phyloP scores from a whole-genome alignment of 1,140 invertebrate species.

The Solenopsis invicta region DNA sequence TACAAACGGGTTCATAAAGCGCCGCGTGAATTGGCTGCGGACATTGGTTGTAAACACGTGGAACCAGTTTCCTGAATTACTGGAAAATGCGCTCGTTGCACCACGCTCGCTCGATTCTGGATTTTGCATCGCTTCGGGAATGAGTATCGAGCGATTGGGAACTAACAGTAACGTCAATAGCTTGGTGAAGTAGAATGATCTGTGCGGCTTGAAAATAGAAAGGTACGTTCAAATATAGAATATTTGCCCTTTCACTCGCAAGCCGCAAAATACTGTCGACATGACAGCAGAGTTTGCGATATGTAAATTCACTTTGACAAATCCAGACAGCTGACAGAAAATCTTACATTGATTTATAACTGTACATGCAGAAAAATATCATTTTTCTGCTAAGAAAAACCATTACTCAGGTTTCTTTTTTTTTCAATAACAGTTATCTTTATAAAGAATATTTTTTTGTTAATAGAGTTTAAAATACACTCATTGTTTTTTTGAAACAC shows the following conservation, averaged over 20 bases:
- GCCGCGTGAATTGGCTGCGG: slow-evolving; percentile 24
- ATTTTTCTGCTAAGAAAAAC: no score
- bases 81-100: slow-evolving; percentile 30
- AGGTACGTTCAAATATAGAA: slow-evolving; percentile 34
- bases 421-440: no score
- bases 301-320: not conserved
- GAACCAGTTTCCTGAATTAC: slow-evolving; percentile 58
- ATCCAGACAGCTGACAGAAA: not conserved
- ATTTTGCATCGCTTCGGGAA: slow-evolving; percentile 15
- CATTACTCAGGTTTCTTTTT: no score
- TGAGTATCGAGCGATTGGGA: slow-evolving; percentile 29
- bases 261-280: not conserved
- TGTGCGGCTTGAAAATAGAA: slow-evolving; percentile 14
- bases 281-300: not conserved
- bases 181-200: not conserved
- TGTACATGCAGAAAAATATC: no score
- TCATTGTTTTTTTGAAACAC: no score
- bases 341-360: not conserved
- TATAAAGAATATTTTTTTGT: no score
- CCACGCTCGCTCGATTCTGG: not conserved
- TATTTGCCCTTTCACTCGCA: slow-evolving; percentile 17
- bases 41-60: not conserved
- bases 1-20: slow-evolving; percentile 59
- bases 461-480: no score
- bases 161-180: slow-evolving; percentile 53